A percentile compares a stretch with the other conserved stretches of the same genome.
Conservation (phyloP, 2,113 vertebrate species). For the Mungos mungo region DNA sequence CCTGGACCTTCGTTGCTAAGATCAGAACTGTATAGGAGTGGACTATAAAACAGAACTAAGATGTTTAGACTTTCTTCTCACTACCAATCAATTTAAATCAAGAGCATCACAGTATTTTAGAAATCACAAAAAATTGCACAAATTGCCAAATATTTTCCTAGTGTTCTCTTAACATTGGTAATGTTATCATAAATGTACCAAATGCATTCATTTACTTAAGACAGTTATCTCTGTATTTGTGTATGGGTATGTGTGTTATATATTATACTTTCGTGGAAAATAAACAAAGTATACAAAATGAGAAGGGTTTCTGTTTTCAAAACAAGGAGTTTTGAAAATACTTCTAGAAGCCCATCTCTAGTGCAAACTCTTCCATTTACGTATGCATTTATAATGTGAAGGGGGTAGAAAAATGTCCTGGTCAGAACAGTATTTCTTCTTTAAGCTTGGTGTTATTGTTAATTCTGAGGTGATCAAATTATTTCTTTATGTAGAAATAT, state of each 20-base stretch:
- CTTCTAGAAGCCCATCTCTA: neutral
- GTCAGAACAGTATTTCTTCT: neutral
- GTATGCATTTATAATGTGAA: neutral
- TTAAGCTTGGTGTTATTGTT: neutral
- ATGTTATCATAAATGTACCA: neutral
- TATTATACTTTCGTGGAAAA: neutral
- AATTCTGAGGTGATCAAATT: neutral
- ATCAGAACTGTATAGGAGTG: neutral
- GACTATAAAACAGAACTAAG: neutral
- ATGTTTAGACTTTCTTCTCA: neutral
- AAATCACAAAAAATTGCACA: neutral
- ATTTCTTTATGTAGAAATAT: neutral
- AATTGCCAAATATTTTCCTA: neutral
- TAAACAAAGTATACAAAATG: neutral
- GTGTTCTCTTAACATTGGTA: neutral
- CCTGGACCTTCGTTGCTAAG: neutral
- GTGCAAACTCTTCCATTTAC: neutral
- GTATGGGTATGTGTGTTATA: neutral
- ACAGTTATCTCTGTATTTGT: neutral
- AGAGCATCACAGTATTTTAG: neutral
- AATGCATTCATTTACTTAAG: neutral
- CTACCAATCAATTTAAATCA: neutral
- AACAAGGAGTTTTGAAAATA: neutral
- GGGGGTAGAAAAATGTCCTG: neutral
- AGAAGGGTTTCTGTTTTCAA: neutral